Evolutionary conservation across 2,888 invertebrate genomes (phyloP).

Genomic region (Troides helena): DNA sequence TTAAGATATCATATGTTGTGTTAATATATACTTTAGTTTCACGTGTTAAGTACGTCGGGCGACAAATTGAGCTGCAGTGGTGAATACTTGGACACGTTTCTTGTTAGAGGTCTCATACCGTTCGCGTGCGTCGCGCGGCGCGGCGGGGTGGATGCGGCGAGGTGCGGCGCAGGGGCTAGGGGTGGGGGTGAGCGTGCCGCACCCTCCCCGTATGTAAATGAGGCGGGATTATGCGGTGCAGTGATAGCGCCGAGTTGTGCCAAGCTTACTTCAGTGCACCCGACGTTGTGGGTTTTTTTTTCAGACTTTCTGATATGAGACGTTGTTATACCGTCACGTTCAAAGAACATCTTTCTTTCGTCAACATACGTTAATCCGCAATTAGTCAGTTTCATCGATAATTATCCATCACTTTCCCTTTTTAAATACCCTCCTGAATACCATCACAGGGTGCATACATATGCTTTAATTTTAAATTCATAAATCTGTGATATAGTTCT

Average conservation of each 20-base stretch:
- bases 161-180: not conserved
- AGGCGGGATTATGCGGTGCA: conserved; percentile 10
- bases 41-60: not conserved
- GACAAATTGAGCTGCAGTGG: conserved; percentile 9
- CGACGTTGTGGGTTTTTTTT: no score
- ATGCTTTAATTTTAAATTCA: no score
- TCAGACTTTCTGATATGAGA: no score
- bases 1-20: not conserved
- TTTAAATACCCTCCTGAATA: no score
- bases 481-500: no score
- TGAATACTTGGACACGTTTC: conserved; percentile 26
- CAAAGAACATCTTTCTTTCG: no score
- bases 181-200: not conserved
- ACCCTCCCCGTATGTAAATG: conserved; percentile 1
- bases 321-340: no score
- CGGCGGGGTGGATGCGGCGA: not conserved
- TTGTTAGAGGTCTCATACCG: conserved; percentile 23
- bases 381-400: no score
- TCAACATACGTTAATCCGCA: no score
- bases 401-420: no score
- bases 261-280: not conserved
- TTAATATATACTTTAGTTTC: not conserved
- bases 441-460: no score
- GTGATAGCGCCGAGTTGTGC: conserved; percentile 1
- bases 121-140: not conserved